Evolutionary conservation across 92 coral and sea anemone species (phyloP).

Genomic region (Epizoanthus ramosus): DNA sequence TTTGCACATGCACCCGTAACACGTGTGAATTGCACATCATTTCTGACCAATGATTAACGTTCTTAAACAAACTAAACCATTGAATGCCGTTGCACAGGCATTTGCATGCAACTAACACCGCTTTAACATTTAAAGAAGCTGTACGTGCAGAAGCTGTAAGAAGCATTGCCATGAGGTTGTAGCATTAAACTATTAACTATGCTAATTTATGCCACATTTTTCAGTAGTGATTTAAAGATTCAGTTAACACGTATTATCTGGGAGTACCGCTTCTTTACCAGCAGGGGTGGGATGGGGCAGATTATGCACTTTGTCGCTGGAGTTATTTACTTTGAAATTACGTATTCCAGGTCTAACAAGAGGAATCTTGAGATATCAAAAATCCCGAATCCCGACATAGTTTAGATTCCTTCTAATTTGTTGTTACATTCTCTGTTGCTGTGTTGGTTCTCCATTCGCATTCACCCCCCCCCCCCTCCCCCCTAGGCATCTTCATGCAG

Average conservation of each 20-base stretch:
- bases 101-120: not conserved
- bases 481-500: too few relatives aligned
- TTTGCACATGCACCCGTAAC: not conserved
- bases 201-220: not conserved
- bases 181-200: not conserved
- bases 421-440: too few relatives aligned
- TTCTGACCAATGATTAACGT: not conserved
- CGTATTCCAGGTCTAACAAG: too few relatives aligned
- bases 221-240: not conserved
- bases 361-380: too few relatives aligned
- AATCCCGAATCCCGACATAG: too few relatives aligned
- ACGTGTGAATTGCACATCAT: not conserved
- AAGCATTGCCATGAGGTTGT: not conserved
- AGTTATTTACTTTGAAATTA: not conserved
- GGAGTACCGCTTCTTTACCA: slow-evolving; percentile 35
- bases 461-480: too few relatives aligned
- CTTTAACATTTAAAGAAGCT: not conserved
- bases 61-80: slow-evolving; percentile 16
- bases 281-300: not conserved
- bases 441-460: too few relatives aligned
- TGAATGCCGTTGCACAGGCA: not conserved
- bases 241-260: not conserved
- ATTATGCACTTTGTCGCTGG: not conserved
- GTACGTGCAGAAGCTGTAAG: too few relatives aligned
- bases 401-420: too few relatives aligned